Base-by-base conservation (phyloP, 2,797 vertebrate genomes). In the Karalla daura region DNA sequence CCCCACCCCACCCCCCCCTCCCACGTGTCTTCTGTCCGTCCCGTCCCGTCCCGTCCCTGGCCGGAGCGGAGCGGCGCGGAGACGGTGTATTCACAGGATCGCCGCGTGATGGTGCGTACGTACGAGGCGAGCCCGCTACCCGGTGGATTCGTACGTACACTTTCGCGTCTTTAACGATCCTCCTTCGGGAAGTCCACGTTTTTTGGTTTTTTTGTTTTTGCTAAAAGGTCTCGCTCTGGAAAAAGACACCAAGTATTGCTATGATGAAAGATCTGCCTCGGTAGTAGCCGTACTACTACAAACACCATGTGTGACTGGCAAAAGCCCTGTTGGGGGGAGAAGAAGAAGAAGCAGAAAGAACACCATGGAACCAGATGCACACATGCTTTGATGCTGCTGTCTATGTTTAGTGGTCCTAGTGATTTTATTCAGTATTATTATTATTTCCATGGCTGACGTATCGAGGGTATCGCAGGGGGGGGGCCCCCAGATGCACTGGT, bases 21-120 rank as follows among this genome's bases (percentile, higher is more conserved):
- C 77, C 86, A 80, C 85, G 77, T 2, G 88, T 91, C 88, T 91
- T 92, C 90, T 88, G 68, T 86, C 83, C 76, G 53, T 68, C 40
- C 78, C 62, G 23, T 78, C 68, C 21, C 69, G 44, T 61, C 63
- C 63, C 70, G 35, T 35, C 81, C 49, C 13, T 81, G 74, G 81
- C 63, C 53, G 79, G 47, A 73, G 27, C 51, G 21, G 56, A 72
- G 33, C 21, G 33, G 61, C 52, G 40, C 70, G 73, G 58, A 40
- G 36, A 71, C 35, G 14, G 63, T 41, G 65, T 73, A 33, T 78
- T 76, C 21, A 60, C 43, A 60, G 58, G 40, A 70, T 75, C 61
- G 51, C 41, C 49, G 36, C 73, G 76, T 52, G 76, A 60, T 41
- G 64, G 44, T 20, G 24, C 45, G 25, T 66, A 39, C 28, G 50